A percentile compares a stretch with the other conserved stretches of the same genome.
Evolutionary conservation across 2,888 invertebrate genomes (phyloP).

Genomic region (Chouioia cunea): DNA sequence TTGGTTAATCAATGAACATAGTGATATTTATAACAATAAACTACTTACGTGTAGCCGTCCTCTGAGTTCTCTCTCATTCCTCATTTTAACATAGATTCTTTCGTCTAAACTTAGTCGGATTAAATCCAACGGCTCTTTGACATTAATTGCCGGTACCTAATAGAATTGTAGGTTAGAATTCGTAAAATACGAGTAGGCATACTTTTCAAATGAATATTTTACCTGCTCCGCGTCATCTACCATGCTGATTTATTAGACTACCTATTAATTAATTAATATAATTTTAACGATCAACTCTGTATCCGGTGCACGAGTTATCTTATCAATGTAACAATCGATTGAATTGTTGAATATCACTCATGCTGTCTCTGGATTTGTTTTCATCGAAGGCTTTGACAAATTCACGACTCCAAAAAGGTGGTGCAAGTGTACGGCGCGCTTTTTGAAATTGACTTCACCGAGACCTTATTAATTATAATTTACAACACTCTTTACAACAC

Average conservation of each 20-base stretch:
- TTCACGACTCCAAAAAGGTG: too few species aligned
- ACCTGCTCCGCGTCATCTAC: slow-evolving; percentile 65
- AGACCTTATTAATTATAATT: too few species aligned
- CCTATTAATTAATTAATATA: too few species aligned
- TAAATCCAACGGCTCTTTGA: slow-evolving; percentile 98
- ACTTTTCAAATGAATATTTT: slow-evolving; percentile 11
- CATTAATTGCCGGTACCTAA: slow-evolving; percentile 87
- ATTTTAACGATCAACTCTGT: too few species aligned
- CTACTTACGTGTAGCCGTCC: slow-evolving; percentile 91
- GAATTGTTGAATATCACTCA: too few species aligned
- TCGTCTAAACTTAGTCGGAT: slow-evolving; percentile 98
- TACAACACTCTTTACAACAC: too few species aligned
- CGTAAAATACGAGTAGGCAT: slow-evolving; percentile 15
- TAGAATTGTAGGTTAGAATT: slow-evolving; percentile 39
- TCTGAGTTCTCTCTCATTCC: slow-evolving; percentile 96
- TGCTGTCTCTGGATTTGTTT: too few species aligned
- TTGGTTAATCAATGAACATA: neutral
- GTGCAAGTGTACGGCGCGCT: too few species aligned
- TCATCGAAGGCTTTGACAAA: too few species aligned
- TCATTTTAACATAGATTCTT: slow-evolving; percentile 98
- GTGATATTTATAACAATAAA: neutral
- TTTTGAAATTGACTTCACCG: too few species aligned
- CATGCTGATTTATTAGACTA: slow-evolving; percentile 50
- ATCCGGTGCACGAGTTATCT: too few species aligned
- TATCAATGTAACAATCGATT: too few species aligned